Percentiles rank a stretch among this genome's conserved stretches.
phyloP scores from a whole-genome alignment of 2,888 invertebrate genomes.

The Ormyrus labotus region DNA sequence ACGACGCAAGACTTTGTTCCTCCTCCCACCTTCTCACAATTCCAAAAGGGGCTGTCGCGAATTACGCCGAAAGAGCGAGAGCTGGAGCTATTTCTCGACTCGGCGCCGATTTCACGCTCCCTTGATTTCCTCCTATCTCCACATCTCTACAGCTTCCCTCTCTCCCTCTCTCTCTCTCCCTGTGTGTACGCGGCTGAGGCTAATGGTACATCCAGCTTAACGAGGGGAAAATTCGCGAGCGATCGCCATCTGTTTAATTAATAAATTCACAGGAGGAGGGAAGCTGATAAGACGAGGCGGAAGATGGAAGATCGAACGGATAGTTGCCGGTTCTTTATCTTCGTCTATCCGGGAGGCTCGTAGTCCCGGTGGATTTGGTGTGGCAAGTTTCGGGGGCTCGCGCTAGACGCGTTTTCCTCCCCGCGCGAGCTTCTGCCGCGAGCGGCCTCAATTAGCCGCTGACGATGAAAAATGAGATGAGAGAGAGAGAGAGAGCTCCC shows the following conservation, averaged over 20 bases:
- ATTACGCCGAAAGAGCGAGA: background rate
- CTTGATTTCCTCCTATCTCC: background rate
- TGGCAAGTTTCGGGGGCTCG: slow-evolving; percentile 43
- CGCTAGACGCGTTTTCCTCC: slow-evolving; percentile 53
- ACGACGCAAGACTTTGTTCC: background rate
- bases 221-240: slow-evolving; percentile 33
- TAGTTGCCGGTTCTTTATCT: slow-evolving; percentile 39
- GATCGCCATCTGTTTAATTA: slow-evolving; percentile 42
- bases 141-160: background rate
- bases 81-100: slow-evolving; percentile 13
- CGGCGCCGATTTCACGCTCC: slow-evolving; percentile 31
- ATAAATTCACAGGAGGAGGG: slow-evolving; percentile 38
- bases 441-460: slow-evolving; percentile 65
- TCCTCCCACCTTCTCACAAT: background rate
- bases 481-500: background rate
- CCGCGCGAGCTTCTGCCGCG: slow-evolving; percentile 55
- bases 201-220: background rate
- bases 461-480: slow-evolving; percentile 66
- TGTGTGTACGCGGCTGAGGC: background rate
- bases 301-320: slow-evolving; percentile 34
- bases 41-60: background rate
- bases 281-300: slow-evolving; percentile 9
- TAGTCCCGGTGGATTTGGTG: slow-evolving; percentile 41
- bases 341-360: slow-evolving; percentile 5
- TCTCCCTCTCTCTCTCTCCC: background rate